Percentiles rank a stretch among this genome's conserved stretches.
phyloP scores from a whole-genome alignment of 1,140 invertebrate genomes.

The Rhopalosiphum padi region DNA sequence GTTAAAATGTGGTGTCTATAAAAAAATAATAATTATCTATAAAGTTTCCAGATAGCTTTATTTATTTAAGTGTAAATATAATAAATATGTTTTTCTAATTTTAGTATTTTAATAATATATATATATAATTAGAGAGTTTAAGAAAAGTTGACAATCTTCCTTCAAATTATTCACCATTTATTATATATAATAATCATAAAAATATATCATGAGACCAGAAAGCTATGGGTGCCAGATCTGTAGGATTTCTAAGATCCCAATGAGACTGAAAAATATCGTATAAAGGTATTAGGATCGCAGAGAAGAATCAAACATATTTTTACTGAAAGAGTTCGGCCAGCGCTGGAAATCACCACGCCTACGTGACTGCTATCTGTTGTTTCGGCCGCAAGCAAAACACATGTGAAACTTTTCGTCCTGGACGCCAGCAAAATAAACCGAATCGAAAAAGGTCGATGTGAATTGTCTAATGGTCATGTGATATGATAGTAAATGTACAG shows the following conservation, averaged over 20 bases:
- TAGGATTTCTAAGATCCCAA: background rate
- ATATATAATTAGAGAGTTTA: background rate
- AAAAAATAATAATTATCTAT: background rate
- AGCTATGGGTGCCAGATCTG: no score
- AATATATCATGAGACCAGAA: no score
- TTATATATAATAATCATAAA: background rate
- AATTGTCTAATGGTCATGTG: background rate
- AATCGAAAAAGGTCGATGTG: background rate
- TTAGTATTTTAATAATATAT: background rate
- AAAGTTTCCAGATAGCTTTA: no score
- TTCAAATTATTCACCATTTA: background rate
- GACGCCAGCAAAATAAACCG: background rate
- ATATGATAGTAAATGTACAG: background rate
- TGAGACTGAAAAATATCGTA: background rate
- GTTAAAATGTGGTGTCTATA: no score
- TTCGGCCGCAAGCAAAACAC: conserved; percentile 43
- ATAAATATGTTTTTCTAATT: background rate
- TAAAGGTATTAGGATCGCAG: background rate
- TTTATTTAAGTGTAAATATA: background rate
- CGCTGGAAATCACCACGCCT: background rate
- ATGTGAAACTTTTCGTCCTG: conserved; percentile 13
- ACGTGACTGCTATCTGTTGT: background rate
- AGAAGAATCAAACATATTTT: background rate
- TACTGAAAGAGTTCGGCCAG: background rate
- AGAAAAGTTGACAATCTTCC: background rate